phyloP scores from a whole-genome alignment of 1,140 invertebrate genomes.

The Listronotus bonariensis region DNA sequence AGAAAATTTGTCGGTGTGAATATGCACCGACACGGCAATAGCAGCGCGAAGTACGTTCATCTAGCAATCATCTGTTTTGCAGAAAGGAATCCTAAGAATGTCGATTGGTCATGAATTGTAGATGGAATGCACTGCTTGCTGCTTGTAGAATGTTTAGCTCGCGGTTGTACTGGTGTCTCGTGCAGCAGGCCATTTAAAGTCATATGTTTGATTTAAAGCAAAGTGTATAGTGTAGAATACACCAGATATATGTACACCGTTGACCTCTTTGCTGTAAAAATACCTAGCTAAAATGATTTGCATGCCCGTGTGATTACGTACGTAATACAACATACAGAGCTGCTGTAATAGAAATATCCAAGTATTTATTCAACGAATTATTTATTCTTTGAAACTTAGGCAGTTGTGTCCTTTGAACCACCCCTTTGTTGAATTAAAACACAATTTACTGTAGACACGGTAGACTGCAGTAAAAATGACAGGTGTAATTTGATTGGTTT shows the following conservation, averaged over 20 bases:
- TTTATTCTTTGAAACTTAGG: too few relatives aligned
- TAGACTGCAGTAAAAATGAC: too few relatives aligned
- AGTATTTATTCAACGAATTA: too few relatives aligned
- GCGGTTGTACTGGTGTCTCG: neutral
- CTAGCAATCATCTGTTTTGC: constrained; percentile 24
- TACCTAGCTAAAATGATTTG: neutral
- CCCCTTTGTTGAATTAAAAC: too few relatives aligned
- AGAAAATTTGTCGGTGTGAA: constrained; percentile 2
- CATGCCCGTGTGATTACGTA: too few relatives aligned
- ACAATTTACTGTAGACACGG: too few relatives aligned
- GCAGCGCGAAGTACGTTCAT: constrained; percentile 13
- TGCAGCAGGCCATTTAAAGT: constrained; percentile 22
- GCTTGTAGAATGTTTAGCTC: constrained; percentile 6
- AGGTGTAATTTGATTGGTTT: too few relatives aligned
- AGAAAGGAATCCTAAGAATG: constrained; percentile 24
- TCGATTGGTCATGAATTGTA: constrained; percentile 24
- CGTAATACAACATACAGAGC: too few relatives aligned
- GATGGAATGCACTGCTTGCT: constrained; percentile 17
- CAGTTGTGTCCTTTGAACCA: too few relatives aligned
- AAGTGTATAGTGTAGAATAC: too few relatives aligned
- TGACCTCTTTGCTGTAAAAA: constrained; percentile 16
- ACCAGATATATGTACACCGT: constrained; percentile 7
- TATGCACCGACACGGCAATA: neutral
- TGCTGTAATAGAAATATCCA: too few relatives aligned
- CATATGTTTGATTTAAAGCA: constrained; percentile 18